Evolutionary conservation across 2,113 vertebrate species (phyloP).

Genomic region (Dendrocopos noguchii): DNA sequence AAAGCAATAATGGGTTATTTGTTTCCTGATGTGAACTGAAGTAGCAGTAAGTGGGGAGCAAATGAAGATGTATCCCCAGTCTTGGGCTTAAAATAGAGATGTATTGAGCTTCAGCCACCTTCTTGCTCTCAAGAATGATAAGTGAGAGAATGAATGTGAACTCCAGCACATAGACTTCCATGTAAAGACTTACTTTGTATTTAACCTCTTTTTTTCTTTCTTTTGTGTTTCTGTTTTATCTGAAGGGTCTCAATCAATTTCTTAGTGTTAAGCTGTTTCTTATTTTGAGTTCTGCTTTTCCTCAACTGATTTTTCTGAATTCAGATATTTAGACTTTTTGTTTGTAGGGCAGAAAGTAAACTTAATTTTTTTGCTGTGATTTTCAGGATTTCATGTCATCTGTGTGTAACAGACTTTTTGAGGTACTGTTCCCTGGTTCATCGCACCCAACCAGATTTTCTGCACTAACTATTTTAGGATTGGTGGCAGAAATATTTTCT

Average conservation of each 20-base stretch:
- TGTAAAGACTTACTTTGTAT: neutral
- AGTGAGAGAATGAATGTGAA: neutral
- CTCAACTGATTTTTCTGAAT: neutral
- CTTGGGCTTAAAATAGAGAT: neutral
- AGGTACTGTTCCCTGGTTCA: conserved; percentile 87
- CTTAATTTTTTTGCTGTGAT: neutral
- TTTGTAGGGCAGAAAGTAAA: neutral
- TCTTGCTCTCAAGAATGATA: neutral
- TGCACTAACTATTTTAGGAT: conserved; percentile 86
- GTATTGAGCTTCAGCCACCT: neutral
- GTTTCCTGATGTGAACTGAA: neutral
- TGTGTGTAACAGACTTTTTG: conserved; percentile 85
- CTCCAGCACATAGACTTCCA: accelerated
- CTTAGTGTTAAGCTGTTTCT: neutral
- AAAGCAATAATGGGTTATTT: neutral
- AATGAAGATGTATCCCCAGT: neutral
- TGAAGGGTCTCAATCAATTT: neutral
- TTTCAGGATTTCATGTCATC: conserved; percentile 88
- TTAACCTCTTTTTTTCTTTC: neutral
- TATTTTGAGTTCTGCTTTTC: neutral
- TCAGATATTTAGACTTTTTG: neutral
- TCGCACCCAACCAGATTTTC: conserved; percentile 91
- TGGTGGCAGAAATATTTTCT: conserved; percentile 85
- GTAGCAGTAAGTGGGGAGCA: neutral
- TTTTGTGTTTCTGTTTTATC: neutral